Evolutionary conservation across 2,888 invertebrate genomes (phyloP).

Genomic region (Craniophora ligustri): DNA sequence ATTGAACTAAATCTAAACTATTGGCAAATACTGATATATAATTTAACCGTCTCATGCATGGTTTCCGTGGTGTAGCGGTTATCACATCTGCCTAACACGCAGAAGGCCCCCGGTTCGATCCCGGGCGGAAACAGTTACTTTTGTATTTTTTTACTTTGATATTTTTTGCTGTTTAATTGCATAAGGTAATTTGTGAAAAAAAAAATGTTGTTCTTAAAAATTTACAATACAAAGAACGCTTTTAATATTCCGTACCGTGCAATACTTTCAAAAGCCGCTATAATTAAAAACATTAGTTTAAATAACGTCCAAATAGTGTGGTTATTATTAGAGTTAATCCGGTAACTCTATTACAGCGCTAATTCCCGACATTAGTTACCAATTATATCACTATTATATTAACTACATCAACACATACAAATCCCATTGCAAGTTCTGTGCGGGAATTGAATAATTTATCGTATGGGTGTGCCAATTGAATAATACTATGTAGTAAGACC

Average conservation of each 20-base stretch:
- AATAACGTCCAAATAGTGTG: slow-evolving; percentile 12
- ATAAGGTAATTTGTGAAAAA: no score
- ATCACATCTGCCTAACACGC: slow-evolving; percentile 97
- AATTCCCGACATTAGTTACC: slow-evolving; percentile 40
- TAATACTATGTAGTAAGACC: background rate
- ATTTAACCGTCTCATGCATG: accelerated
- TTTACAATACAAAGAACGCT: no score
- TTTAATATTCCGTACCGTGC: no score
- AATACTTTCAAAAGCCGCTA: no score
- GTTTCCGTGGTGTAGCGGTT: slow-evolving; percentile 97
- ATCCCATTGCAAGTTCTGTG: slow-evolving; percentile 26
- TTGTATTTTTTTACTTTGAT: slow-evolving; percentile 16
- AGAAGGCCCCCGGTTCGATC: slow-evolving; percentile 97
- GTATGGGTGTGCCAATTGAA: slow-evolving; percentile 27
- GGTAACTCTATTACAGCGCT: slow-evolving; percentile 39
- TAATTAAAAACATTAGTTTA: background rate
- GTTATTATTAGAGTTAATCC: slow-evolving; percentile 45
- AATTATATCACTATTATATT: slow-evolving; percentile 46
- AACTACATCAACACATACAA: slow-evolving; percentile 47
- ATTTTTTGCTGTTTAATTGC: no score
- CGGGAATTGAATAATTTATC: slow-evolving; percentile 42
- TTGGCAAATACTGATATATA: accelerated
- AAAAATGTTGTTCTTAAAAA: no score
- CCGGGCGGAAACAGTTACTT: slow-evolving; percentile 92
- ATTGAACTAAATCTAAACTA: no score